These are phyloP conservation scores for Dipus sagitta DNA, from an alignment of 2,797 vertebrate genomes.

Conservation along the genomic window DNA sequence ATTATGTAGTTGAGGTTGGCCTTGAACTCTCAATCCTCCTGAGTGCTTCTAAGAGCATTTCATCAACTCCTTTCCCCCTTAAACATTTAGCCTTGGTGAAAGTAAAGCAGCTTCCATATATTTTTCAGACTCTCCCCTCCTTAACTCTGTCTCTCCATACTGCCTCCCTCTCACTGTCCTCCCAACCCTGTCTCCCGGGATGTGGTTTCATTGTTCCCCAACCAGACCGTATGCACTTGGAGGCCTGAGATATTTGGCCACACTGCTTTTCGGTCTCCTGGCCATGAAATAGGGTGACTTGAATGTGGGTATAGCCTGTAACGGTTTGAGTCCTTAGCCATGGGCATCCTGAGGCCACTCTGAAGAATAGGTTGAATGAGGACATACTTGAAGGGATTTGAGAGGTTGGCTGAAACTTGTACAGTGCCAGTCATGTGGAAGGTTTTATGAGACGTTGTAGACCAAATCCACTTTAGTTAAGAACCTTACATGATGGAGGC, in stretches of 20 bases:
- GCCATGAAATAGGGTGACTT: neutral
- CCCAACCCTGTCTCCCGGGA: neutral
- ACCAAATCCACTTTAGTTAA: conserved; percentile 75
- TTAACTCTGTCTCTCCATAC: neutral
- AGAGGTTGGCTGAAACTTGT: conserved; percentile 6
- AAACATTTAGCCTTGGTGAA: neutral
- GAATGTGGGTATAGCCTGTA: neutral
- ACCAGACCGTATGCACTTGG: neutral
- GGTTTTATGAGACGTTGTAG: conserved; percentile 69
- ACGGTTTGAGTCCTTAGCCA: neutral
- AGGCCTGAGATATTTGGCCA: neutral
- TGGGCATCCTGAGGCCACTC: neutral
- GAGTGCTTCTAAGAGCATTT: conserved; percentile 21
- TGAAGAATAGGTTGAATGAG: conserved; percentile 21
- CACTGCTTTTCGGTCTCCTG: neutral
- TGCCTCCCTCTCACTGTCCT: neutral
- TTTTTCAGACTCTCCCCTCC: neutral
- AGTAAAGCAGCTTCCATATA: neutral
- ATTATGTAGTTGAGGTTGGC: neutral
- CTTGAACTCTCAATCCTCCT: neutral
- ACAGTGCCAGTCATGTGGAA: conserved; percentile 74
- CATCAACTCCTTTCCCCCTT: neutral
- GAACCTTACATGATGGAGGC: conserved; percentile 34
- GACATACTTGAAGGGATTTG: conserved; percentile 68
- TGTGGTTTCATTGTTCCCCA: neutral